Percentiles rank a stretch among this genome's conserved stretches.
These are phyloP conservation scores for Diarsia rubi DNA, from an alignment of 2,888 invertebrate genomes.

Conservation along the genomic window DNA sequence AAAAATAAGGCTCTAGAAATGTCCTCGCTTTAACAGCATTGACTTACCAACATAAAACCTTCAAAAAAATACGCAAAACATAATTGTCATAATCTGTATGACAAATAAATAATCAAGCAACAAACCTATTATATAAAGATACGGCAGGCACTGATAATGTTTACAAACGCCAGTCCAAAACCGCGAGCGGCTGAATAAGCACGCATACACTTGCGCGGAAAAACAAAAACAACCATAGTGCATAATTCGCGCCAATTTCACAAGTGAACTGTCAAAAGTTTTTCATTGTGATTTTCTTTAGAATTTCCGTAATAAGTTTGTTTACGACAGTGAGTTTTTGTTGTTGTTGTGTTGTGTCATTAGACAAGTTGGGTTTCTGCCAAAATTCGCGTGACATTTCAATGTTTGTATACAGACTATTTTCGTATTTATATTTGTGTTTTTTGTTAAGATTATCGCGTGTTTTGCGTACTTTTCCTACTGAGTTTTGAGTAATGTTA, in stretches of 20 bases:
- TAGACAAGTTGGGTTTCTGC: conserved; percentile 49
- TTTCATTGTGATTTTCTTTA: neutral
- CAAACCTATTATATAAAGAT: conserved; percentile 21
- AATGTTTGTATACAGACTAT: conserved; percentile 53
- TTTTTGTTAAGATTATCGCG: conserved; percentile 10
- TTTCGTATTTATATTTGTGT: conserved; percentile 27
- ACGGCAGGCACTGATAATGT: conserved; percentile 36
- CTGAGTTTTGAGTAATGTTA: conserved; percentile 14
- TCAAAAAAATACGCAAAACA: conserved; percentile 10
- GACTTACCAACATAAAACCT: conserved; percentile 1
- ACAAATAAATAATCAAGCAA: conserved; percentile 31
- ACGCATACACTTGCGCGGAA: conserved; percentile 35
- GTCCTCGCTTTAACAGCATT: conserved; percentile 10
- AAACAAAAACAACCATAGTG: conserved; percentile 31
- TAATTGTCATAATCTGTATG: conserved; percentile 32
- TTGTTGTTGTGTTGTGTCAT: conserved; percentile 41
- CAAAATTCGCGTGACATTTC: conserved; percentile 41
- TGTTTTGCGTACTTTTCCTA: conserved; percentile 20
- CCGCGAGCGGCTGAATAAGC: conserved; percentile 47
- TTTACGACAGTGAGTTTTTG: conserved; percentile 8
- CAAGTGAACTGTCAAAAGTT: conserved; percentile 11
- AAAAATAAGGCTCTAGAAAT: neutral
- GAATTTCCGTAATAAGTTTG: conserved; percentile 1
- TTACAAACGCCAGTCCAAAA: conserved; percentile 52
- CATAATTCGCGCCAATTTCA: conserved; percentile 41